phyloP scores from a whole-genome alignment of 2,888 invertebrate genomes.

The Brenthis daphne region DNA sequence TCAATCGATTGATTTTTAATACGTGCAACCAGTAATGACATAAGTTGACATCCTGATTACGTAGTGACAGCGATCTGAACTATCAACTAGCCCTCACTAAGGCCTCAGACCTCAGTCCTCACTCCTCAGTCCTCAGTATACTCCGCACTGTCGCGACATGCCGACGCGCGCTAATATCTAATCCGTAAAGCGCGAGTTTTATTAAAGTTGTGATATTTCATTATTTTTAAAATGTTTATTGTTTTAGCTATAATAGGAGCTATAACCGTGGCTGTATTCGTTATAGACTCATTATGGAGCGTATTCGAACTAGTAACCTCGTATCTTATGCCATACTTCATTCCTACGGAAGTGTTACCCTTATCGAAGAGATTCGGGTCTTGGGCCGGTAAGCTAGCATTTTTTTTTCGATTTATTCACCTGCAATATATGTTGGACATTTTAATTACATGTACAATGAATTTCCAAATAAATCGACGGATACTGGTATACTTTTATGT shows the following conservation, averaged over 20 bases:
- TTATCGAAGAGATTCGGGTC: slow-evolving; percentile 87
- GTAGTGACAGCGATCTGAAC: too few species aligned
- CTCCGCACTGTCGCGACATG: slow-evolving; percentile 45
- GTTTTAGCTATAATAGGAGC: slow-evolving; percentile 77
- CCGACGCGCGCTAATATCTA: slow-evolving; percentile 42
- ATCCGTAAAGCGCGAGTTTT: slow-evolving; percentile 27
- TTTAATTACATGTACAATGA: too few species aligned
- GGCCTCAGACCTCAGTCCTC: too few species aligned
- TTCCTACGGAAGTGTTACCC: slow-evolving; percentile 83
- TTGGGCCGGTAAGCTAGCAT: slow-evolving; percentile 89
- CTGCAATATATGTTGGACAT: too few species aligned
- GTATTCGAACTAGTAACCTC: slow-evolving; percentile 82
- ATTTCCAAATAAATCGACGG: too few species aligned
- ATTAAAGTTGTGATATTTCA: slow-evolving; percentile 13
- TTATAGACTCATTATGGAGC: slow-evolving; percentile 84
- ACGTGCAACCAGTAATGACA: not conserved
- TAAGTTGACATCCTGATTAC: not conserved
- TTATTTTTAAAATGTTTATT: slow-evolving; percentile 21
- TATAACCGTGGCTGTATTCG: slow-evolving; percentile 68
- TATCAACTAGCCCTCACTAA: too few species aligned
- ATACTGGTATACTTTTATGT: too few species aligned
- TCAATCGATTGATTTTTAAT: not conserved
- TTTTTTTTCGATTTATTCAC: slow-evolving; percentile 14
- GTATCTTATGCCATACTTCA: slow-evolving; percentile 85
- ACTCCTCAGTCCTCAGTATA: slow-evolving; percentile 43